Conservation (phyloP, 2,113 vertebrate genomes). For the Phalacrocorax pelagicus region DNA sequence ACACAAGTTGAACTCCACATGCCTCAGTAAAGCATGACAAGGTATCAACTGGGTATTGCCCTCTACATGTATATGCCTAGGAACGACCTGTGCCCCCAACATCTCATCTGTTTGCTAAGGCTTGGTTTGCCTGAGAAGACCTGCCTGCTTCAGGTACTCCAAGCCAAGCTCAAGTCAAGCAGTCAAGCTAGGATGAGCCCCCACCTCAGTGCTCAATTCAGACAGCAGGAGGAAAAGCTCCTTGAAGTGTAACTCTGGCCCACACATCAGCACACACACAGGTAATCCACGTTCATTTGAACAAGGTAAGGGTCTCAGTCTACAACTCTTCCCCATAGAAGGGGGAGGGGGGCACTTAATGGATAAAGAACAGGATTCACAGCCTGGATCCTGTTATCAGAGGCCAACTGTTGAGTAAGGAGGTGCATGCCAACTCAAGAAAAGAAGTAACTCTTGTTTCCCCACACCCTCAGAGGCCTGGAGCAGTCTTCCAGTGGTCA, state of each 20-base stretch:
- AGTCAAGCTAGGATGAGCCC: neutral
- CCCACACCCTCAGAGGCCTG: neutral
- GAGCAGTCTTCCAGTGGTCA: neutral
- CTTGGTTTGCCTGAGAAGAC: neutral
- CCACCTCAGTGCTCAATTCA: neutral
- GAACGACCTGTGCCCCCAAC: neutral
- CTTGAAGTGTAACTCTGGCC: neutral
- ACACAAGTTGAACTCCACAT: neutral
- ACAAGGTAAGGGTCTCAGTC: neutral
- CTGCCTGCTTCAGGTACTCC: neutral
- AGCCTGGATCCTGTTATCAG: neutral
- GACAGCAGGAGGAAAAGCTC: neutral
- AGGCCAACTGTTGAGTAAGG: neutral
- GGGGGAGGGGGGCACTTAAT: neutral
- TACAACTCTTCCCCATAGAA: neutral
- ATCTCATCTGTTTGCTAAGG: neutral
- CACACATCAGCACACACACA: rapidly evolving
- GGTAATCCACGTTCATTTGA: neutral
- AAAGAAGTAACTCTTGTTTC: neutral
- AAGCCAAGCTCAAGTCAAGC: neutral
- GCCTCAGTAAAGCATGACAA: neutral
- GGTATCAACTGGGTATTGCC: neutral
- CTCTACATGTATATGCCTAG: too few relatives aligned
- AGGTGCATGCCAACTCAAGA: rapidly evolving
- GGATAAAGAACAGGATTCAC: neutral